These are phyloP conservation scores for Tuberolachnus salignus DNA, from an alignment of 2,888 invertebrate genomes.

Conservation along the genomic window DNA sequence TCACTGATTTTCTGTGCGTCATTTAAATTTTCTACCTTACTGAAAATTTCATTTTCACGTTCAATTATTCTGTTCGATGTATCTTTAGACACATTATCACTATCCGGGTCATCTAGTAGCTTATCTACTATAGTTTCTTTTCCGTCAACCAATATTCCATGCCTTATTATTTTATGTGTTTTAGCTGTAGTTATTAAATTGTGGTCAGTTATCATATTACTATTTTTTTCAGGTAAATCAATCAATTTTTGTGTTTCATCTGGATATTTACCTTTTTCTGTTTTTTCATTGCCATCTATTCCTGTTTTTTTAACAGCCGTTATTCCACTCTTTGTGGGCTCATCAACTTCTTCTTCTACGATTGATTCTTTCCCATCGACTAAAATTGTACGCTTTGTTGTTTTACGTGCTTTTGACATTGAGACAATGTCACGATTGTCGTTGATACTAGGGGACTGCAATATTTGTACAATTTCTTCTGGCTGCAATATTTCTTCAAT, in stretches of 20 bases:
- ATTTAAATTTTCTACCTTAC: too few relatives aligned
- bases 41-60: too few relatives aligned
- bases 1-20: not conserved
- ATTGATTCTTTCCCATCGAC: not conserved
- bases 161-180: not conserved
- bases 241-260: not conserved
- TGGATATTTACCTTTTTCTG: not conserved
- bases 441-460: not conserved
- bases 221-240: not conserved
- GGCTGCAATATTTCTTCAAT: not conserved
- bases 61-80: not conserved
- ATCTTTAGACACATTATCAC: not conserved
- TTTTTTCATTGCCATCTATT: not conserved
- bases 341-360: not conserved
- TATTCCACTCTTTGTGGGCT: not conserved
- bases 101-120: not conserved
- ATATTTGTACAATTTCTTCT: not conserved
- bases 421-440: not conserved
- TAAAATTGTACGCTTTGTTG: not conserved
- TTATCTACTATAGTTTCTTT: not conserved
- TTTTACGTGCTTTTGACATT: not conserved
- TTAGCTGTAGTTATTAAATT: not conserved
- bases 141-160: not conserved
- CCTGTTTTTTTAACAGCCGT: not conserved
- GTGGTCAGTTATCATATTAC: not conserved